Evolutionary conservation across 1,140 invertebrate species (phyloP).

Genomic region (Zelostemma sp.): DNA sequence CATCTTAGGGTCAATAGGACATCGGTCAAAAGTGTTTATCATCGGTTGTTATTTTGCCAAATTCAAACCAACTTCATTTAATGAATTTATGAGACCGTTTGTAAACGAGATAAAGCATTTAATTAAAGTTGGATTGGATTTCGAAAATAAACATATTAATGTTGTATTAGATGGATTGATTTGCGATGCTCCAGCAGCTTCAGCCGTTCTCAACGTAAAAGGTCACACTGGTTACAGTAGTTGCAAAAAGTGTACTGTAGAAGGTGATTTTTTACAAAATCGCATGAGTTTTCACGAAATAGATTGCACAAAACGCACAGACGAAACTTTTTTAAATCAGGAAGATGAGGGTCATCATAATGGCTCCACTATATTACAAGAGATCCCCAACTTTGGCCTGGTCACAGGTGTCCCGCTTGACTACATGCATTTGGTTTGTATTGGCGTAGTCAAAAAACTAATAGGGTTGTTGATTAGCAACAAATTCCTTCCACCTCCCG

Average conservation of each 20-base stretch:
- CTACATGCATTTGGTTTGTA: too few relatives aligned
- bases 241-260: constrained; percentile 28
- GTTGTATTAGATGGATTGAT: constrained; percentile 25
- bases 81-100: constrained; percentile 26
- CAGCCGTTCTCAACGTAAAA: constrained; percentile 37
- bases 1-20: constrained; percentile 24
- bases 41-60: constrained; percentile 26
- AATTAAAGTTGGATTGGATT: constrained; percentile 8
- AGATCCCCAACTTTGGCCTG: constrained; percentile 17
- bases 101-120: constrained; percentile 24
- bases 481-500: not conserved
- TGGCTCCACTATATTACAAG: constrained; percentile 6
- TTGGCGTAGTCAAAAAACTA: not conserved
- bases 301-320: constrained; percentile 9
- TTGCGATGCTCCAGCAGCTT: constrained; percentile 39
- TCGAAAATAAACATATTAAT: constrained; percentile 5
- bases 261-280: constrained; percentile 15
- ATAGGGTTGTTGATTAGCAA: not conserved
- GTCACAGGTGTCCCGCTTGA: not conserved
- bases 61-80: constrained; percentile 18
- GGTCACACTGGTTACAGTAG: constrained; percentile 29
- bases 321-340: constrained; percentile 13
- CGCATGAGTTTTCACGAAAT: constrained; percentile 11
- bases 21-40: constrained; percentile 8
- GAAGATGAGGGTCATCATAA: constrained; percentile 20